These are phyloP conservation scores for Ctenopoma multispine DNA, from an alignment of 2,797 vertebrate genomes.

Conservation along the genomic window DNA sequence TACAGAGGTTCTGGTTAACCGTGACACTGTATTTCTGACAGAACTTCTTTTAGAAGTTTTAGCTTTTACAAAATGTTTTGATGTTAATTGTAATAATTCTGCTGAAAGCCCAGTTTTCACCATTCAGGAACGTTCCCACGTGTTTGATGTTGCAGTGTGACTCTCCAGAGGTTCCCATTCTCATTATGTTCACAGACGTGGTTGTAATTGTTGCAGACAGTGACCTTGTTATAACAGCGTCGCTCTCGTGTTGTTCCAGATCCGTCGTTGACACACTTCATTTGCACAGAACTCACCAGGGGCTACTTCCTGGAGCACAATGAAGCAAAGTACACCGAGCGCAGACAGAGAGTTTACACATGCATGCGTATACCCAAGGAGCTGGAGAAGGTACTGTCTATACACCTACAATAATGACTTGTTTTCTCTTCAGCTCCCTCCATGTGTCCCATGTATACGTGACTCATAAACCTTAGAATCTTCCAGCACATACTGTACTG, in stretches of 20 bases:
- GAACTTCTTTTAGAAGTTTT: background rate
- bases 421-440: no score
- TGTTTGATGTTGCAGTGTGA: constrained; percentile 18
- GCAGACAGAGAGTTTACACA: constrained; percentile 95
- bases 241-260: constrained; percentile 81
- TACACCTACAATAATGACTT: background rate
- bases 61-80: background rate
- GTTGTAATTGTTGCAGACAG: constrained; percentile 62
- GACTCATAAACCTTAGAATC: no score
- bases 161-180: background rate
- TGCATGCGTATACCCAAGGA: constrained; percentile 98
- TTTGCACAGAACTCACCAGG: constrained; percentile 94
- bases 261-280: constrained; percentile 92
- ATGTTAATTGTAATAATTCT: constrained; percentile 4
- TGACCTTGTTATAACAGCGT: constrained; percentile 52
- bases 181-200: constrained; percentile 50
- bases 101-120: background rate
- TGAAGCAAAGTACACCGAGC: constrained; percentile 97
- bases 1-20: background rate
- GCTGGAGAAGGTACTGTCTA: constrained; percentile 91
- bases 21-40: background rate
- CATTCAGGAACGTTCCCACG: constrained; percentile 40
- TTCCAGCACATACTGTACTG: no score
- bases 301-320: constrained; percentile 99
- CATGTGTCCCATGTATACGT: no score